A percentile compares a stretch with the other conserved stretches of the same genome.
phyloP scores from a whole-genome alignment of 1,140 invertebrate genomes.

The Hypothenemus hampei region DNA sequence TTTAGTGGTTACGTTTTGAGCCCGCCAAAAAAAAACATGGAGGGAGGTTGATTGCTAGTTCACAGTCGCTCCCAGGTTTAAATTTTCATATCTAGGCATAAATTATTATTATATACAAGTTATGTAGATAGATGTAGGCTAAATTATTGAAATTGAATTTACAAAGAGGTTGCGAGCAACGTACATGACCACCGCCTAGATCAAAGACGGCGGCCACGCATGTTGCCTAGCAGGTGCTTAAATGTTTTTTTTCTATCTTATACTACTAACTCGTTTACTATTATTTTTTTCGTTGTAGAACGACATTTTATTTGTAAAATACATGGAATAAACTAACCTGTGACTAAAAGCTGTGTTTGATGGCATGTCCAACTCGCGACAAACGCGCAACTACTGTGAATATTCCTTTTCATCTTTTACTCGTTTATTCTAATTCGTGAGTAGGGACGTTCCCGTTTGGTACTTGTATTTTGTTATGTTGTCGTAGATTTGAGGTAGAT shows the following conservation, averaged over 20 bases:
- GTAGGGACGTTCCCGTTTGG: conserved; percentile 4
- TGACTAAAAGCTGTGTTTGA: conserved; percentile 19
- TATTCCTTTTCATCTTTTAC: not conserved
- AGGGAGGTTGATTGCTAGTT: too few relatives aligned
- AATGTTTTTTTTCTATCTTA: conserved; percentile 29
- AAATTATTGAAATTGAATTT: conserved; percentile 26
- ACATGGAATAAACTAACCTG: conserved; percentile 14
- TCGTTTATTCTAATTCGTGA: not conserved
- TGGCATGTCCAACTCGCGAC: conserved; percentile 17
- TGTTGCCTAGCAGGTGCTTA: conserved; percentile 15
- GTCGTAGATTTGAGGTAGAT: conserved; percentile 24
- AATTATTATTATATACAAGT: conserved; percentile 40
- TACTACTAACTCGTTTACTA: conserved; percentile 28
- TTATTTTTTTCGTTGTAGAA: conserved; percentile 28
- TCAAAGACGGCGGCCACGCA: not conserved
- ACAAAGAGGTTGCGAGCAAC: conserved; percentile 12
- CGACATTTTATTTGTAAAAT: conserved; percentile 27
- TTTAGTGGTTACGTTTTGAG: too few relatives aligned
- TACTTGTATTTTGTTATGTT: conserved; percentile 10
- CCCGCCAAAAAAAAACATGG: too few relatives aligned
- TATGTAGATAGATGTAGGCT: conserved; percentile 37
- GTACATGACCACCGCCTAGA: not conserved
- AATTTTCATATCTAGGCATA: conserved; percentile 42
- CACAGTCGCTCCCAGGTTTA: conserved; percentile 38
- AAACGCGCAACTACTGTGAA: conserved; percentile 6